These are phyloP conservation scores for Drosophila vallismaia DNA, from an alignment of 2,888 invertebrate genomes.

Conservation along the genomic window DNA sequence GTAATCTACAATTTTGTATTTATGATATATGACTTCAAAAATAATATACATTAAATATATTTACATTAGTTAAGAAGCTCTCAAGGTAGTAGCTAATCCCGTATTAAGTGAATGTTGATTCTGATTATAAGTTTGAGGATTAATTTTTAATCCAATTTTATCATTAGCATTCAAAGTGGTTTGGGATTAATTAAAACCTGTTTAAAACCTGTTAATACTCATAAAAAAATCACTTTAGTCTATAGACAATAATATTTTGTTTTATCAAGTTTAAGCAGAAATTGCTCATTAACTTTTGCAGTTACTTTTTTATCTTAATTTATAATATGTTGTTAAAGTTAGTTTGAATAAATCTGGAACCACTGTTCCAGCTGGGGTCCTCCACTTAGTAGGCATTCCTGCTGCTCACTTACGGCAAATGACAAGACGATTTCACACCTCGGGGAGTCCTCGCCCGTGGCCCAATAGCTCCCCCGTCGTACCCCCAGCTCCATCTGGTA, in stretches of 20 bases:
- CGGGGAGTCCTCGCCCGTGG: conserved; percentile 66
- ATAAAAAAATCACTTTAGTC: not conserved
- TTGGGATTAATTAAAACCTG: conserved; percentile 12
- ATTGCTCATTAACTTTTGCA: not conserved
- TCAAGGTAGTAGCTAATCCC: not conserved
- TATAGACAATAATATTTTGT: not conserved
- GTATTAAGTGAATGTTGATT: not conserved
- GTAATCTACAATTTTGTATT: no score
- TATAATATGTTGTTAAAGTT: not conserved
- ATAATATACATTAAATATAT: no score
- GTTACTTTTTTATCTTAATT: not conserved
- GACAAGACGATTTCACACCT: conserved; percentile 76
- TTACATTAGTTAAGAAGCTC: no score
- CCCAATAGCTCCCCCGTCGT: not conserved
- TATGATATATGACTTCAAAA: no score
- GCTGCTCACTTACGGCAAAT: conserved; percentile 67
- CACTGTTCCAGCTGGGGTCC: conserved; percentile 19
- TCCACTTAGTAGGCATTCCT: conserved; percentile 36
- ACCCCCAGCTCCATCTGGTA: conserved; percentile 4
- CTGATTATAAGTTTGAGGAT: not conserved
- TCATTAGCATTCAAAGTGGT: conserved; percentile 22
- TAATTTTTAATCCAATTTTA: conserved; percentile 3
- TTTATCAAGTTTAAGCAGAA: not conserved
- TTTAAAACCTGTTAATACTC: conserved; percentile 6
- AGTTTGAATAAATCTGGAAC: not conserved